A percentile compares a stretch with the other conserved stretches of the same genome.
These are phyloP conservation scores for Mesodorylaimus sp. DNA, from an alignment of 2,888 invertebrate genomes.

Conservation along the genomic window DNA sequence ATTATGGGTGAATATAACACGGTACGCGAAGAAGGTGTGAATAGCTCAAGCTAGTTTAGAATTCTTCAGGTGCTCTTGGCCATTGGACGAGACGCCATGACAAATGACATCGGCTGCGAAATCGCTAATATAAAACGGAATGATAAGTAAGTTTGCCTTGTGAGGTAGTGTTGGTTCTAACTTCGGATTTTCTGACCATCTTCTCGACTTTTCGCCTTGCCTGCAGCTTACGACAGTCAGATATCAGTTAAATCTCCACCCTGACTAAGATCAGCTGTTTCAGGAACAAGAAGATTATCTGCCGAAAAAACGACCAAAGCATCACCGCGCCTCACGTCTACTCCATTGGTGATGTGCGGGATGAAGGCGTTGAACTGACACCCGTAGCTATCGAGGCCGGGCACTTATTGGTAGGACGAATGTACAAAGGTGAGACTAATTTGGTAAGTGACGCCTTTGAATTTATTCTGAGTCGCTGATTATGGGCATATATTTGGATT, in stretches of 20 bases:
- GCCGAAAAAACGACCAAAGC: constrained; percentile 44
- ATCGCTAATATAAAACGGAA: constrained; percentile 50
- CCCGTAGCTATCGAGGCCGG: constrained; percentile 86
- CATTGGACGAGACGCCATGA: constrained; percentile 42
- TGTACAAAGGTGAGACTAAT: constrained; percentile 22
- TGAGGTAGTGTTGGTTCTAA: too few relatives aligned
- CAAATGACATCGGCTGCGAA: constrained; percentile 40
- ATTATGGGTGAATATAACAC: constrained; percentile 41
- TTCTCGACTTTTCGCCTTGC: too few relatives aligned
- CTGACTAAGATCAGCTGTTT: too few relatives aligned
- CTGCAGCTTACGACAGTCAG: too few relatives aligned
- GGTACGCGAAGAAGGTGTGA: constrained; percentile 22
- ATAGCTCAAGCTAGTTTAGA: constrained; percentile 9
- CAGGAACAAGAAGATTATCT: constrained; percentile 31
- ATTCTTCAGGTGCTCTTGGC: constrained; percentile 33
- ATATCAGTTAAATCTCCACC: too few relatives aligned
- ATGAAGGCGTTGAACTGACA: constrained; percentile 66
- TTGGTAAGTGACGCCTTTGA: constrained; percentile 6
- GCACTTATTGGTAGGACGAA: constrained; percentile 50
- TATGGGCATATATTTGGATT: too few relatives aligned
- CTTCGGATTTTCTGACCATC: too few relatives aligned
- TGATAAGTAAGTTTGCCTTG: constrained; percentile 29
- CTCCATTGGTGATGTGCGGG: constrained; percentile 66
- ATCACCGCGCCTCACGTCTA: constrained; percentile 53
- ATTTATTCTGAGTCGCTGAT: neutral